Percentiles rank a stretch among this genome's conserved stretches.
These are phyloP conservation scores for Leptinotarsa tumamoca DNA, from an alignment of 2,888 invertebrate genomes.

Conservation along the genomic window DNA sequence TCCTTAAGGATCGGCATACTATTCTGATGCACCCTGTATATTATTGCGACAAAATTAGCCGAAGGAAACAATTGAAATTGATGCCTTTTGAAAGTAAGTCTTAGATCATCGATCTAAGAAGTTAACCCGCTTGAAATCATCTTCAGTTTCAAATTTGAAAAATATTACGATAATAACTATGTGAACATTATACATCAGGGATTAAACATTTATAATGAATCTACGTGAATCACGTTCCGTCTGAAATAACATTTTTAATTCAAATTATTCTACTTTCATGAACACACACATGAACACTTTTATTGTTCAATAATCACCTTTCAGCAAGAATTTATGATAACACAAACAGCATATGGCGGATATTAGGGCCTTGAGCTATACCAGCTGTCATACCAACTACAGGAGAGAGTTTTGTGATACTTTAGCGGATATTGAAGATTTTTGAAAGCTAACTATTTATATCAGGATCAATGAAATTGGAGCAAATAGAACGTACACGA, in stretches of 20 bases:
- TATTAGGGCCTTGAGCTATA: not conserved
- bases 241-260: not conserved
- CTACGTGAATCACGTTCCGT: not conserved
- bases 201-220: not conserved
- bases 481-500: not conserved
- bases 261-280: not conserved
- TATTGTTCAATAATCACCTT: not conserved
- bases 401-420: not conserved
- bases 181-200: not conserved
- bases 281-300: too few relatives aligned
- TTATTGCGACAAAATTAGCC: too few relatives aligned
- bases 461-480: not conserved
- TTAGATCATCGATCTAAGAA: too few relatives aligned
- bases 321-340: not conserved
- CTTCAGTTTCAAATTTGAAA: not conserved
- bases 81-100: too few relatives aligned
- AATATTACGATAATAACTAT: not conserved
- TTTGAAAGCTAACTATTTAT: not conserved
- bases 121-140: too few relatives aligned
- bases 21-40: too few relatives aligned
- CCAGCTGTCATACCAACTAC: not conserved
- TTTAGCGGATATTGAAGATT: not conserved
- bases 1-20: too few relatives aligned
- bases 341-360: conserved; percentile 1
- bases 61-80: too few relatives aligned